A percentile compares a stretch with the other conserved stretches of the same genome.
Conservation (phyloP, 2,888 invertebrate genomes). For the Lycophotia porphyrea region DNA sequence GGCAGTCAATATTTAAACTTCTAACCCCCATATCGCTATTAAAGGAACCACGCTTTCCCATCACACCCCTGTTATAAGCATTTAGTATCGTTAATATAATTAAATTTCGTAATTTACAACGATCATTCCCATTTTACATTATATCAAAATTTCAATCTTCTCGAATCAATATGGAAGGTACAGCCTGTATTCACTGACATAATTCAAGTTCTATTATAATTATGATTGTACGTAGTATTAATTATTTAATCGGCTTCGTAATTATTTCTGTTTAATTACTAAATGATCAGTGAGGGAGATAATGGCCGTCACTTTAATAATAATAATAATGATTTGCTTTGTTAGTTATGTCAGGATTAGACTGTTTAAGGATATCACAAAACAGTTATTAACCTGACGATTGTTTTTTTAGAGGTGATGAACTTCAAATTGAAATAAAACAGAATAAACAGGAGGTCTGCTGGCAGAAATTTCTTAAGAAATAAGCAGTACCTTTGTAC, state of each 20-base stretch:
- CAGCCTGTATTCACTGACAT: not conserved
- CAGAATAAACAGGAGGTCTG: too few relatives aligned
- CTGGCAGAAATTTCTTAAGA: too few relatives aligned
- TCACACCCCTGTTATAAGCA: conserved; percentile 41
- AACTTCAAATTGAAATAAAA: not conserved
- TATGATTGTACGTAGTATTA: not conserved
- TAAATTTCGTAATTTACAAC: conserved; percentile 55
- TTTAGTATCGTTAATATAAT: conserved; percentile 57
- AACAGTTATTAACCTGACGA: not conserved
- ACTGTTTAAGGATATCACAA: not conserved
- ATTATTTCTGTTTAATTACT: conserved; percentile 5
- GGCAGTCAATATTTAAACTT: not conserved
- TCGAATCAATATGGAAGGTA: conserved; percentile 21
- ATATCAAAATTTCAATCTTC: conserved; percentile 40
- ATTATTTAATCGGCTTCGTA: not conserved
- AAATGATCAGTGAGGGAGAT: not conserved
- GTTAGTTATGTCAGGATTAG: not conserved
- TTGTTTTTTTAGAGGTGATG: not conserved
- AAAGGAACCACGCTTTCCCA: conserved; percentile 29
- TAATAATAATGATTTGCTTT: too few relatives aligned
- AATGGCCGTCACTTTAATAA: not conserved
- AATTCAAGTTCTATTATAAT: not conserved
- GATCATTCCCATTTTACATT: conserved; percentile 36
- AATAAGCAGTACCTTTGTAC: too few relatives aligned
- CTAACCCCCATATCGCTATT: conserved; percentile 17